Evolutionary conservation across 2,113 vertebrate genomes (phyloP).

Genomic region (Miniopterus natalensis): DNA sequence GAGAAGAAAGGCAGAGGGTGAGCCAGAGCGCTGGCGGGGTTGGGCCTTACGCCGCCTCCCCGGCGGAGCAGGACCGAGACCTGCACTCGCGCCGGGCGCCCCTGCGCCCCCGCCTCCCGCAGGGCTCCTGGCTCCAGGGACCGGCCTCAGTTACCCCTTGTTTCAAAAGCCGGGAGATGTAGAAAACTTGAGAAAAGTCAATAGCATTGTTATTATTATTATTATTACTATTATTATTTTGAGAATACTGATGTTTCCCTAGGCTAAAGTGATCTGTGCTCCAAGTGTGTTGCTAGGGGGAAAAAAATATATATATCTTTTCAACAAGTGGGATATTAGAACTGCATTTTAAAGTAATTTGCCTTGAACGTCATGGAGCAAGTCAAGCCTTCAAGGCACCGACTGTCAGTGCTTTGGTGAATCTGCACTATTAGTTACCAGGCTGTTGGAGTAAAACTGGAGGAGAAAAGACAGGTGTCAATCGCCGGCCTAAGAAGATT

Average conservation of each 20-base stretch:
- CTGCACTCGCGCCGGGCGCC: too few species aligned
- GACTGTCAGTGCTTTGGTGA: conserved; percentile 47
- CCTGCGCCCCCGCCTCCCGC: conserved; percentile 51
- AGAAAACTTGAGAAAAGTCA: conserved; percentile 44
- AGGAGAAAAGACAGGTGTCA: conserved; percentile 45
- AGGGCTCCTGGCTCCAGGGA: conserved; percentile 48
- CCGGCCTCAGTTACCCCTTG: conserved; percentile 36
- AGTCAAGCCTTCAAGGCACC: conserved; percentile 17
- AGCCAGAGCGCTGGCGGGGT: conserved; percentile 4
- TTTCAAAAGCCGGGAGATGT: neutral
- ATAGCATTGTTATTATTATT: neutral
- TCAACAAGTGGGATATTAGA: conserved; percentile 1
- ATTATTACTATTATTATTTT: neutral
- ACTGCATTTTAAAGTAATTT: conserved; percentile 59
- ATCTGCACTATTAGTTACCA: neutral
- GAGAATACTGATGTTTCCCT: conserved; percentile 56
- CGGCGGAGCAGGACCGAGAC: too few species aligned
- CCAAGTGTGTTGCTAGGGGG: conserved; percentile 37
- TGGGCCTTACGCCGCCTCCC: neutral
- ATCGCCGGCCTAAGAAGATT: conserved; percentile 6
- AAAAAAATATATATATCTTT: neutral
- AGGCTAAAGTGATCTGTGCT: conserved; percentile 52
- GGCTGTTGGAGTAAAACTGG: conserved; percentile 38
- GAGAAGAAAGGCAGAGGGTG: neutral
- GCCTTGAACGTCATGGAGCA: conserved; percentile 41